These are phyloP conservation scores for Limonius californicus DNA, from an alignment of 1,140 invertebrate genomes.

Conservation along the genomic window DNA sequence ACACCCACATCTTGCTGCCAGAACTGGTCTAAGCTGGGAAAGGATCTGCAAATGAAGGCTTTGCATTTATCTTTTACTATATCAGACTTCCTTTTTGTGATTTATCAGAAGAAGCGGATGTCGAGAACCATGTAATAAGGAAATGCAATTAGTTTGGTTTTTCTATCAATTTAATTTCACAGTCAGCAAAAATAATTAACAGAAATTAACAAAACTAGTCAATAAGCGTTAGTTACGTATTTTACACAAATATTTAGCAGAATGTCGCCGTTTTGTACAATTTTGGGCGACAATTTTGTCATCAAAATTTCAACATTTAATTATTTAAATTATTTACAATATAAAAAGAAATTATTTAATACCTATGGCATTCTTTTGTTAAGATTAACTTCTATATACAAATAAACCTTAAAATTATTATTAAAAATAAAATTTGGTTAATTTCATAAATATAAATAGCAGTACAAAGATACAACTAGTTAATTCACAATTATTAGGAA, in stretches of 20 bases:
- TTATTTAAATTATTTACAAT: not conserved
- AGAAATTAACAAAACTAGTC: too few species aligned
- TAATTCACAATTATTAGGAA: not conserved
- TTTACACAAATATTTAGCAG: not conserved
- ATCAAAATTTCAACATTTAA: not conserved
- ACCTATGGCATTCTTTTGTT: not conserved
- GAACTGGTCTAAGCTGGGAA: not conserved
- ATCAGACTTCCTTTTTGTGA: not conserved
- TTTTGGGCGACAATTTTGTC: not conserved
- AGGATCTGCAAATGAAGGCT: slow-evolving; percentile 14
- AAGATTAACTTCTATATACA: not conserved
- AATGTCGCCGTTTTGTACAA: not conserved
- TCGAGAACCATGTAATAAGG: not conserved
- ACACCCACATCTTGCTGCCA: not conserved
- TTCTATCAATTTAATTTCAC: slow-evolving; percentile 3
- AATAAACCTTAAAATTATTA: not conserved
- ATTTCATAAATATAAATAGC: not conserved
- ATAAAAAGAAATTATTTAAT: not conserved
- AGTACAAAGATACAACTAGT: not conserved
- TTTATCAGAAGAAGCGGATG: not conserved
- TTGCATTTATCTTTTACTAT: slow-evolving; percentile 16
- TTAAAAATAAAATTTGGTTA: not conserved
- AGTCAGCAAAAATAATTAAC: slow-evolving; percentile 2
- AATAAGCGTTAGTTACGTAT: too few species aligned
- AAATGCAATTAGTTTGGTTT: not conserved